Base-by-base conservation (phyloP, 2,797 vertebrate genomes). In the Pteropus rufus region DNA sequence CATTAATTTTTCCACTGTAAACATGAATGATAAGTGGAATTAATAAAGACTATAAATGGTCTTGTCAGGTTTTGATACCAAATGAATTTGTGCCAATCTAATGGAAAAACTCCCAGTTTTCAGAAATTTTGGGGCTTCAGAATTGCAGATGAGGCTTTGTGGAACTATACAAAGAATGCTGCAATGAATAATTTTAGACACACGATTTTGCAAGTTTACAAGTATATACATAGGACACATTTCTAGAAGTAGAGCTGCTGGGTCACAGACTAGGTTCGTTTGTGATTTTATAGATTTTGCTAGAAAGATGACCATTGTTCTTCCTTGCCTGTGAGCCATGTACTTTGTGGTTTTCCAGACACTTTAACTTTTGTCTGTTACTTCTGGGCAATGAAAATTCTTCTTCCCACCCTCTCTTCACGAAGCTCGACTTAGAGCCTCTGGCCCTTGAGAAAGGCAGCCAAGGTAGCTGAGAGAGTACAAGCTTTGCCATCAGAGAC, bases 11-110 rank as follows among this genome's bases (percentile, higher is more conserved):
- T 62, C 77, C 49, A 62, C 67, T 82, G 56, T 44, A 95, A 95
- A 92, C 10, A 76, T n/a, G 14, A 60, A 39, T 73, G 39, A 41
- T 64, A 96, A 91, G 31, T 91, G 44, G 54, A 95, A 96, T 91
- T 93, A 86, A 76, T 62, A 82, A 82, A 64, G 62, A 85, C 67
- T 69, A 77, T 64, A 92, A 75, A 92, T n/a, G 16, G 6, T 86
- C 64, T 92, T 60, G 31, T 77, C 44, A 79, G 44, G 14, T 58
- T 73, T 58, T 56, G 34, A 67, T 67, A 70, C 10, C 67, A 72
- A 81, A 39, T 70, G 56, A 95, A 19, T 11, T 10, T 26, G 72
- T 34, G 21, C 15, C 64, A 21, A 41, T 4, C 72, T 76, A 89
- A 80, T 31, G 31, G 24, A 24, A 62, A 89, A n/a, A 12, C 26